These are phyloP conservation scores for Cebus imitator DNA, from an alignment of 2,113 vertebrate genomes.

Conservation along the genomic window DNA sequence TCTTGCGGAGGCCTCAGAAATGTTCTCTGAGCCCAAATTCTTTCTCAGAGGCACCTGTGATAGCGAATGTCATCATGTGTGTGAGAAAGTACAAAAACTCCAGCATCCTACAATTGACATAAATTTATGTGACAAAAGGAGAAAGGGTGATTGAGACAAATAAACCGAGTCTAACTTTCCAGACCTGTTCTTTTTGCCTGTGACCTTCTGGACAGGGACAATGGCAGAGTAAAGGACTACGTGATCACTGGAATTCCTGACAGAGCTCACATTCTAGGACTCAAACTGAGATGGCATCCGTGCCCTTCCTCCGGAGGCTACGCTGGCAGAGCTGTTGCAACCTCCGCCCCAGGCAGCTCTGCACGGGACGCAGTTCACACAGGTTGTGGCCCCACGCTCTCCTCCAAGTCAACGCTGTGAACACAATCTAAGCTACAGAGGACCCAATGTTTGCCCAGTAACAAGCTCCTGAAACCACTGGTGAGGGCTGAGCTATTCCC, in stretches of 20 bases:
- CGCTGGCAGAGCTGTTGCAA: no score
- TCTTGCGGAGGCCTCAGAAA: not conserved
- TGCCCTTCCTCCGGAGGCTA: no score
- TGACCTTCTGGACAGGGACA: not conserved
- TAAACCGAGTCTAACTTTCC: not conserved
- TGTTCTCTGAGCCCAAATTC: no score
- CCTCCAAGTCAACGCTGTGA: no score
- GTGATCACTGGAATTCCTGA: not conserved
- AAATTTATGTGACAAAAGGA: not conserved
- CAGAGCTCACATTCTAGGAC: not conserved
- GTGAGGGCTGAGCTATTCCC: not conserved
- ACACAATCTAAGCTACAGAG: not conserved
- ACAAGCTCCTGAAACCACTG: not conserved
- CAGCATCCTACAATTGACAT: fast-evolving
- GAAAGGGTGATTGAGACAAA: not conserved
- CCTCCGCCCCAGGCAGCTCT: not conserved
- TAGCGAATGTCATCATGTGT: not conserved
- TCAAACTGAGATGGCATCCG: not conserved
- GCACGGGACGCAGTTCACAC: fast-evolving
- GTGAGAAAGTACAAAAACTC: not conserved
- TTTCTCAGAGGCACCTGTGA: not conserved
- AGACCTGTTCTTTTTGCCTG: not conserved
- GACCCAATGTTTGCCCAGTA: not conserved
- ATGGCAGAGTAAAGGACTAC: no score
- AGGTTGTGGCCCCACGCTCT: not conserved